A percentile compares a stretch with the other conserved stretches of the same genome.
phyloP scores from a whole-genome alignment of 2,888 invertebrate genomes.

The Isoperla grammatica region DNA sequence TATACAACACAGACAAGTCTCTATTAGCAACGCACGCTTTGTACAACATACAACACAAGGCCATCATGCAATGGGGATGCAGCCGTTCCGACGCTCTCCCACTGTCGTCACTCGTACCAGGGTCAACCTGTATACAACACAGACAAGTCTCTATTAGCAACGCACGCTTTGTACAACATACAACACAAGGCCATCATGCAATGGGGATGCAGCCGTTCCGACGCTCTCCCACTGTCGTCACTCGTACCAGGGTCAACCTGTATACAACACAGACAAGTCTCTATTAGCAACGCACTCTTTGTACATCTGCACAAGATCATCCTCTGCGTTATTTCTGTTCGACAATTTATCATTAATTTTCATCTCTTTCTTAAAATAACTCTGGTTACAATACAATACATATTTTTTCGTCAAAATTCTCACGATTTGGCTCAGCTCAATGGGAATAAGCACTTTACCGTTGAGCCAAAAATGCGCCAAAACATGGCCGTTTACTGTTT shows the following conservation, averaged over 20 bases:
- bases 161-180: too few relatives aligned
- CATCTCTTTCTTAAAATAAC: too few relatives aligned
- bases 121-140: slow-evolving; percentile 46
- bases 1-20: neutral
- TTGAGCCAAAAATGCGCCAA: too few relatives aligned
- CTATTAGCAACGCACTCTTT: too few relatives aligned
- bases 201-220: slow-evolving; percentile 72
- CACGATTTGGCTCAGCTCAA: too few relatives aligned
- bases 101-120: slow-evolving; percentile 80
- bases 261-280: neutral
- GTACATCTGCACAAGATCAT: slow-evolving; percentile 38
- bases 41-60: slow-evolving; percentile 39
- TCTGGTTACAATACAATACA: too few relatives aligned
- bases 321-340: too few relatives aligned
- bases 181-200: slow-evolving; percentile 37
- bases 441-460: too few relatives aligned
- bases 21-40: too few relatives aligned
- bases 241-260: slow-evolving; percentile 67
- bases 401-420: too few relatives aligned
- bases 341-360: too few relatives aligned
- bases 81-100: slow-evolving; percentile 75
- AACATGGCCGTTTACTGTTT: too few relatives aligned
- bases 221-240: slow-evolving; percentile 78
- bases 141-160: neutral
- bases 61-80: slow-evolving; percentile 55